These are phyloP conservation scores for Cerastis rubricosa DNA, from an alignment of 2,888 invertebrate species.

Conservation along the genomic window DNA sequence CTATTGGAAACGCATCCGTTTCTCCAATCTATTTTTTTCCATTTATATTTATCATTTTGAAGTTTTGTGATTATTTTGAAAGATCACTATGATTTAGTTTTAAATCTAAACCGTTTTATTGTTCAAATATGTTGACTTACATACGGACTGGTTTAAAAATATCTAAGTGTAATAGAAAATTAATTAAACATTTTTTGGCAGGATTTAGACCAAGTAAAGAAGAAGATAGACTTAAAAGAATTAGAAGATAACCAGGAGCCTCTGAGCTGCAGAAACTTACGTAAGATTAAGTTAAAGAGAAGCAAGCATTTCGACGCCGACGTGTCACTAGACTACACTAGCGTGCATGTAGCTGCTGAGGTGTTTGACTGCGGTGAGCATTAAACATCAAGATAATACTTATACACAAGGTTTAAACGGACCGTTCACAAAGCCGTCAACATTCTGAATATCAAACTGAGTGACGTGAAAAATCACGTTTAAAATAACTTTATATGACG, in stretches of 20 bases:
- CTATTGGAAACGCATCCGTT: no score
- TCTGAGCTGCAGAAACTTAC: slow-evolving; percentile 76
- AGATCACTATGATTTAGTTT: neutral
- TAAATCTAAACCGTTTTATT: neutral
- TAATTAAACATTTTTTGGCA: slow-evolving; percentile 55
- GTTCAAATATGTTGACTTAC: neutral
- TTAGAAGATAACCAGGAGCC: slow-evolving; percentile 72
- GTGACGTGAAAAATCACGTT: no score
- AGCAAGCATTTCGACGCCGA: slow-evolving; percentile 82
- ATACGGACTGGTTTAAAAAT: neutral
- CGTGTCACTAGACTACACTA: slow-evolving; percentile 81
- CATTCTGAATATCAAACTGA: no score
- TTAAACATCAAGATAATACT: neutral
- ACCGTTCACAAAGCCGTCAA: no score
- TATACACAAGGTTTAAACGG: no score
- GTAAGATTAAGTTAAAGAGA: slow-evolving; percentile 74
- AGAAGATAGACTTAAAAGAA: slow-evolving; percentile 63
- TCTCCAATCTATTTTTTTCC: no score
- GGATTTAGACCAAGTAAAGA: slow-evolving; percentile 80
- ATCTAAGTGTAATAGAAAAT: neutral
- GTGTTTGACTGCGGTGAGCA: slow-evolving; percentile 84
- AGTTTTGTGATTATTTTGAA: neutral
- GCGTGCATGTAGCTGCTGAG: slow-evolving; percentile 83
- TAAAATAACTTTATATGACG: no score
- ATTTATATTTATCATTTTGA: neutral